phyloP scores from a whole-genome alignment of 2,888 invertebrate species.

The Lordiphosa fenestrarum region DNA sequence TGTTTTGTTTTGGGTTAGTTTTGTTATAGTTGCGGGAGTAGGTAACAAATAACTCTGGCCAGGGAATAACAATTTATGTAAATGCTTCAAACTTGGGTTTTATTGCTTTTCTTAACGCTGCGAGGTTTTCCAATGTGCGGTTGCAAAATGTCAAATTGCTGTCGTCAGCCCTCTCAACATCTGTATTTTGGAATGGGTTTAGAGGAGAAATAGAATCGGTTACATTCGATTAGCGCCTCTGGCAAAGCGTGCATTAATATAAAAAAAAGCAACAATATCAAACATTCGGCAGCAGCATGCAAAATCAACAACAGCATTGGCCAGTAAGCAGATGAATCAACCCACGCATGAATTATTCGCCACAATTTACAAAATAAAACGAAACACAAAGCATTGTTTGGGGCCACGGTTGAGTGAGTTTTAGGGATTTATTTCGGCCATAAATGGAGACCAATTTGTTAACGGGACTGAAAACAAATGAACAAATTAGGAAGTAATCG shows the following conservation, averaged over 20 bases:
- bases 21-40: constrained; percentile 25
- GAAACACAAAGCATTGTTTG: constrained; percentile 6
- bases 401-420: constrained; percentile 22
- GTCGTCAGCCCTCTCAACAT: constrained; percentile 57
- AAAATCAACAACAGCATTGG: constrained; percentile 19
- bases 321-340: constrained; percentile 6
- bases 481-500: not conserved
- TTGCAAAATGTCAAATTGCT: constrained; percentile 45
- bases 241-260: constrained; percentile 18
- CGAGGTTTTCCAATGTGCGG: constrained; percentile 44
- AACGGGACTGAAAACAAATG: not conserved
- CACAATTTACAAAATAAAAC: constrained; percentile 22
- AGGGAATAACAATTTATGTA: constrained; percentile 49
- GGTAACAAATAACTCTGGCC: constrained; percentile 52
- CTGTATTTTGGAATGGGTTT: constrained; percentile 32
- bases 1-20: constrained; percentile 52
- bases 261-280: constrained; percentile 22
- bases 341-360: constrained; percentile 17
- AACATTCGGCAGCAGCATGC: constrained; percentile 22
- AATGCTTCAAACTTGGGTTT: constrained; percentile 48
- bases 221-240: constrained; percentile 56
- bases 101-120: constrained; percentile 47
- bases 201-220: constrained; percentile 42
- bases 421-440: constrained; percentile 8
- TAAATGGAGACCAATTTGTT: not conserved